Evolutionary conservation across 2,113 vertebrate genomes (phyloP).

Genomic region (Spizaetus ornatus): DNA sequence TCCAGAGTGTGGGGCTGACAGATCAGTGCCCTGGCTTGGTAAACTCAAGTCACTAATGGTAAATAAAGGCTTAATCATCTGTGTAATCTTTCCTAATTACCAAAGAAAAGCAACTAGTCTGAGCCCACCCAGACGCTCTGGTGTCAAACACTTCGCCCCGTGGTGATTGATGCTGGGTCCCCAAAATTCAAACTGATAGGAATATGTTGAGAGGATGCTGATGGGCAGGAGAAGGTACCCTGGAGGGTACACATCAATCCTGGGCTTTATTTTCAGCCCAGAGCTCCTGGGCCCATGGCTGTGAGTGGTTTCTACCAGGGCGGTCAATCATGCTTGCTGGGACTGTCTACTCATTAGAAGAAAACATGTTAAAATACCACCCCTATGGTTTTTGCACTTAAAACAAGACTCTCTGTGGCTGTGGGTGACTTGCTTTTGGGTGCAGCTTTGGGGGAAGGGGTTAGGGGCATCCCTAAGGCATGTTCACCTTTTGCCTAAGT

Average conservation of each 20-base stretch:
- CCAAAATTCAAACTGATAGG: not conserved
- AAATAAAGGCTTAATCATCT: constrained; percentile 28
- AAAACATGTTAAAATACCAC: not conserved
- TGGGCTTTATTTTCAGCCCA: not conserved
- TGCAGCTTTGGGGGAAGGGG: not conserved
- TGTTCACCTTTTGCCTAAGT: not conserved
- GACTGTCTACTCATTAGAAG: not conserved
- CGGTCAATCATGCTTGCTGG: not conserved
- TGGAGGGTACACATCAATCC: not conserved
- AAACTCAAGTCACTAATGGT: not conserved
- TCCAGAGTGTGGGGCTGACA: not conserved
- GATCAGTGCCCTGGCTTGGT: not conserved
- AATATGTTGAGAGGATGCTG: not conserved
- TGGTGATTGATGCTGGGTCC: not conserved
- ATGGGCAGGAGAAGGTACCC: not conserved
- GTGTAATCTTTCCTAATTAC: constrained; percentile 29
- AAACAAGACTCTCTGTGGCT: not conserved
- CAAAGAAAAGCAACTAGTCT: constrained; percentile 6
- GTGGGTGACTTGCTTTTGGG: not conserved
- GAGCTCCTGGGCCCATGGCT: not conserved
- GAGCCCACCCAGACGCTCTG: constrained; percentile 11
- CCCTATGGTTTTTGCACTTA: not conserved
- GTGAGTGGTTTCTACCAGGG: not conserved
- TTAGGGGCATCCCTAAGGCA: not conserved
- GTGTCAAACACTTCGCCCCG: not conserved